Evolutionary conservation across 2,797 vertebrate species (phyloP).

Genomic region (Pipistrellus pygmaeus): DNA sequence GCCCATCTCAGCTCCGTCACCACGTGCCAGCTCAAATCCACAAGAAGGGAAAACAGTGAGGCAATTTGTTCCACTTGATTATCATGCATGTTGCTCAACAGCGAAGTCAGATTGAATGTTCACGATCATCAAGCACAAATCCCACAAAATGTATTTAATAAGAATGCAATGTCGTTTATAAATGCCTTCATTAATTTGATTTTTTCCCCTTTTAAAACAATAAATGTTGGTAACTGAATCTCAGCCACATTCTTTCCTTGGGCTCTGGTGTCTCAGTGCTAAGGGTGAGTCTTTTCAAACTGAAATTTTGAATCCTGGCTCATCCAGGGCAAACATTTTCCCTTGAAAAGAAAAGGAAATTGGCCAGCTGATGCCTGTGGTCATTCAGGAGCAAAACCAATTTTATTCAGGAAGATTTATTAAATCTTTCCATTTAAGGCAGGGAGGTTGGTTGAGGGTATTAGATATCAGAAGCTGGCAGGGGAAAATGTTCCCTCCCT

Average conservation of each 20-base stretch:
- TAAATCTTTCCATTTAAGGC: neutral
- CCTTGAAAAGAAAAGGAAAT: neutral
- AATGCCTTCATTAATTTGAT: conserved; percentile 77
- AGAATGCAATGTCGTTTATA: conserved; percentile 29
- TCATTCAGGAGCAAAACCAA: rapidly evolving
- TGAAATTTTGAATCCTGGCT: neutral
- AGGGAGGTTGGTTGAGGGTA: neutral
- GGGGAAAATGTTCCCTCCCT: neutral
- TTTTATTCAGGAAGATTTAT: neutral
- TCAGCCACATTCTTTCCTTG: neutral
- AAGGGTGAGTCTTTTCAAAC: neutral
- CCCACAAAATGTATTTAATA: conserved; percentile 64
- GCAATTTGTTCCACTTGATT: conserved; percentile 78
- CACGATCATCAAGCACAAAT: conserved; percentile 20
- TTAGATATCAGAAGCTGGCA: neutral
- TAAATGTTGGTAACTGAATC: conserved; percentile 46
- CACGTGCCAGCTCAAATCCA: neutral
- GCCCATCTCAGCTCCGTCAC: neutral
- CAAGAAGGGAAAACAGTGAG: neutral
- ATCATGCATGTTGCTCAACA: conserved; percentile 56
- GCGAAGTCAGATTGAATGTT: conserved; percentile 60
- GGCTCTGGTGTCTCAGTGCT: neutral
- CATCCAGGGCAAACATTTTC: neutral
- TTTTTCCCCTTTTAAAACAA: conserved; percentile 58
- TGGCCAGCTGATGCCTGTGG: too few species aligned